phyloP scores from a whole-genome alignment of 2,888 invertebrate species.

The Ormyrus nitidulus region DNA sequence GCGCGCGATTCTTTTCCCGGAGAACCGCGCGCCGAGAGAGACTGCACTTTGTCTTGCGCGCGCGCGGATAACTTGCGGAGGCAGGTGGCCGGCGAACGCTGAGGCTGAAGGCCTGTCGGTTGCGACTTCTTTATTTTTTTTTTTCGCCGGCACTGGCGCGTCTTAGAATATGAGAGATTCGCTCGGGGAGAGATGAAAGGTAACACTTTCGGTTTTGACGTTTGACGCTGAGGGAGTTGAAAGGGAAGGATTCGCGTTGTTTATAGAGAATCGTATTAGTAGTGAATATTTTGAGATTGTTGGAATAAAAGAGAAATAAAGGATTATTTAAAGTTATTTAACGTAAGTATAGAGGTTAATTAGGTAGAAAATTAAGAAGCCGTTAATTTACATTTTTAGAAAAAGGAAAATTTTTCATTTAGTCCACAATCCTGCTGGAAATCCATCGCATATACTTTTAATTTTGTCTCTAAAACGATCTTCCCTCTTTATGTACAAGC shows the following conservation, averaged over 20 bases:
- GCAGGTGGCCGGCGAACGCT: constrained; percentile 43
- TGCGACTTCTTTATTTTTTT: background rate
- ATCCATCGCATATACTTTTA: no score
- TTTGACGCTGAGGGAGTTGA: no score
- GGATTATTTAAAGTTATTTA: no score
- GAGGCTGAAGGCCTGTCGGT: background rate
- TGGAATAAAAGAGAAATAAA: no score
- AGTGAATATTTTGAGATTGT: no score
- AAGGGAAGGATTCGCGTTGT: no score
- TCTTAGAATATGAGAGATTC: constrained; percentile 22
- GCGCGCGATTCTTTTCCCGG: background rate
- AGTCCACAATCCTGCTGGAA: no score
- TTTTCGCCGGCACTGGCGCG: background rate
- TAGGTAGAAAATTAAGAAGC: no score
- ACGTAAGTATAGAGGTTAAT: no score
- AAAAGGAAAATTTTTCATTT: no score
- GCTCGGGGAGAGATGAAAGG: background rate
- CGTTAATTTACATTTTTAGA: no score
- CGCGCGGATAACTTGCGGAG: constrained; percentile 10
- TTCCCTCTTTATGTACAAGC: background rate
- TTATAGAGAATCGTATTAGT: no score
- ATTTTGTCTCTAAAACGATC: background rate
- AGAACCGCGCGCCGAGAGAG: constrained; percentile 19
- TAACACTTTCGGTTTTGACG: background rate
- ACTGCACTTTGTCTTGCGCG: constrained; percentile 39